Percentiles rank a stretch among this genome's conserved stretches.
Evolutionary conservation across 1,140 invertebrate genomes (phyloP).

Genomic region (Ceratosolen solmsi): DNA sequence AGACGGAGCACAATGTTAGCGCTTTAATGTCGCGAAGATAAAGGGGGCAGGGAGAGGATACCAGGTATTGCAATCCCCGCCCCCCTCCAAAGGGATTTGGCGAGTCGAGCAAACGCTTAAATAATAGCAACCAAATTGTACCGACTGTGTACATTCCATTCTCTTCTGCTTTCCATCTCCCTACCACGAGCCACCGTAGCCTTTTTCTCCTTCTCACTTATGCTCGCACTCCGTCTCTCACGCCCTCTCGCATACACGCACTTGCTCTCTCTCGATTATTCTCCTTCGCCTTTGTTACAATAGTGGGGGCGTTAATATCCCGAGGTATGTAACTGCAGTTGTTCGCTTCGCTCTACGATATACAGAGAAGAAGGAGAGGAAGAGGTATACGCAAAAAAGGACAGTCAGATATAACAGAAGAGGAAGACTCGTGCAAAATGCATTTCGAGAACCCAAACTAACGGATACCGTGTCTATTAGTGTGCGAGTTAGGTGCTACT

Average conservation of each 20-base stretch:
- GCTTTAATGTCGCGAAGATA: background rate
- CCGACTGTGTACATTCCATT: background rate
- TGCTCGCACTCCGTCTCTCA: slow-evolving; percentile 27
- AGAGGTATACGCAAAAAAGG: background rate
- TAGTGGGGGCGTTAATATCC: slow-evolving; percentile 44
- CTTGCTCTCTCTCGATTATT: background rate
- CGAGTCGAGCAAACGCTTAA: slow-evolving; percentile 18
- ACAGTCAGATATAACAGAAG: background rate
- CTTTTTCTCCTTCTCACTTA: background rate
- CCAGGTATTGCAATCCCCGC: slow-evolving; percentile 31
- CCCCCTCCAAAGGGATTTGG: slow-evolving; percentile 38
- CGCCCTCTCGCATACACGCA: background rate
- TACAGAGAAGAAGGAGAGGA: background rate
- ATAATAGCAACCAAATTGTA: slow-evolving; percentile 44
- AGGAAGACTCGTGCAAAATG: slow-evolving; percentile 40
- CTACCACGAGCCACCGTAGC: no score
- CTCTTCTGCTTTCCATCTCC: background rate
- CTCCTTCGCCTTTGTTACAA: slow-evolving; percentile 21
- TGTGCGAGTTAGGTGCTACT: no score
- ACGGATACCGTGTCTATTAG: slow-evolving; percentile 5
- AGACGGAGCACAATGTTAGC: slow-evolving; percentile 13
- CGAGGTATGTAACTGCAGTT: slow-evolving; percentile 31
- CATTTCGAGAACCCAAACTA: slow-evolving; percentile 39
- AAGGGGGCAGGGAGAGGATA: background rate
- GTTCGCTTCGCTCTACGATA: background rate